A percentile compares a stretch with the other conserved stretches of the same genome.
These are phyloP conservation scores for Ennomos erosarius DNA, from an alignment of 2,888 invertebrate genomes.

Conservation along the genomic window DNA sequence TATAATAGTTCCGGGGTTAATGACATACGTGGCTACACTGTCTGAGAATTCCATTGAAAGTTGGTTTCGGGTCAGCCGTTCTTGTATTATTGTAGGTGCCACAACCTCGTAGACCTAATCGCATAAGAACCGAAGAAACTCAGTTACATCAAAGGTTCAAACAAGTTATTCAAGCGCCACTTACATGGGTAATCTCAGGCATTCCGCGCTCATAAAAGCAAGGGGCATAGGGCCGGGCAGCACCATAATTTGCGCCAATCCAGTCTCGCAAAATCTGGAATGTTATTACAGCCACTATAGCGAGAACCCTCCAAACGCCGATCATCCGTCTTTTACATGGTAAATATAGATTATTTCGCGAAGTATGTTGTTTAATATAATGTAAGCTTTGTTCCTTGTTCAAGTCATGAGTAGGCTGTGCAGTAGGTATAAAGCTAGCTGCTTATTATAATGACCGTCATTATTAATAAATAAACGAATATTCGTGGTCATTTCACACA, in stretches of 20 bases:
- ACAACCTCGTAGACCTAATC: background rate
- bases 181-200: slow-evolving; percentile 10
- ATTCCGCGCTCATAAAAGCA: slow-evolving; percentile 33
- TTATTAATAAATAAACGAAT: too few species aligned
- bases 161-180: background rate
- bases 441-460: too few species aligned
- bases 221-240: slow-evolving; percentile 32
- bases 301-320: slow-evolving; percentile 26
- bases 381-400: background rate
- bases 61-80: too few species aligned
- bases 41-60: too few species aligned
- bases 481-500: too few species aligned
- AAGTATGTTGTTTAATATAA: background rate
- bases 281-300: slow-evolving; percentile 29
- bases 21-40: too few species aligned
- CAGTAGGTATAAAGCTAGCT: too few species aligned
- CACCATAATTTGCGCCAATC: slow-evolving; percentile 32
- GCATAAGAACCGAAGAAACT: background rate
- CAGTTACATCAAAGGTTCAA: background rate
- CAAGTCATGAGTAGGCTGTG: too few species aligned
- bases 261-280: slow-evolving; percentile 37
- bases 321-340: slow-evolving; percentile 4
- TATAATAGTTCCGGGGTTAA: too few species aligned
- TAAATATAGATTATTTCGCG: background rate
- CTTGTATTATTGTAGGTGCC: too few species aligned